Evolutionary conservation across 2,113 vertebrate species (phyloP).

Genomic region (Salvelinus namaycush): DNA sequence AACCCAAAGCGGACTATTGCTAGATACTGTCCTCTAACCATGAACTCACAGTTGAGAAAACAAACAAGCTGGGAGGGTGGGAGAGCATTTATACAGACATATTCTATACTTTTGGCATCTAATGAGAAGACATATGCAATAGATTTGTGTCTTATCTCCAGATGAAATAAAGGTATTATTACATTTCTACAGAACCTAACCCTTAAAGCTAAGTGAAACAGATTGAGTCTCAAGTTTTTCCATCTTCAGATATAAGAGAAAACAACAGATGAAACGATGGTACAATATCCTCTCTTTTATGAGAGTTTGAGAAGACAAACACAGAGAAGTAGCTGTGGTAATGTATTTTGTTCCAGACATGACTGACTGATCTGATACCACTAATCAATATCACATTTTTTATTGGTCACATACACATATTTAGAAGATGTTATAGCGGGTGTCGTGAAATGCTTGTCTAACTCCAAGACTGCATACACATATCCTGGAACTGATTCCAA

Average conservation of each 20-base stretch:
- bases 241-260: background rate
- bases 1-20: background rate
- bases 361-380: no score
- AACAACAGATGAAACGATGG: background rate
- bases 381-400: no score
- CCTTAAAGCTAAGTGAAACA: conserved; percentile 1
- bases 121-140: background rate
- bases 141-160: conserved; percentile 9
- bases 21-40: no score
- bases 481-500: conserved; percentile 6
- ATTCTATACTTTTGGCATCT: background rate
- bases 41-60: background rate
- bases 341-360: no score
- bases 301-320: background rate
- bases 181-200: background rate
- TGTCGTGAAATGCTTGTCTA: conserved; percentile 19
- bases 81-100: background rate
- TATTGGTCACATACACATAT: no score
- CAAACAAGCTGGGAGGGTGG: background rate
- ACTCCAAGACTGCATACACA: no score
- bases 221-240: background rate
- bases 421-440: no score
- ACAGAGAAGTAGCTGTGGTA: background rate
- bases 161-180: background rate
- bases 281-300: background rate